Evolutionary conservation across 2,797 vertebrate species (phyloP).

Genomic region (Argentina silus): DNA sequence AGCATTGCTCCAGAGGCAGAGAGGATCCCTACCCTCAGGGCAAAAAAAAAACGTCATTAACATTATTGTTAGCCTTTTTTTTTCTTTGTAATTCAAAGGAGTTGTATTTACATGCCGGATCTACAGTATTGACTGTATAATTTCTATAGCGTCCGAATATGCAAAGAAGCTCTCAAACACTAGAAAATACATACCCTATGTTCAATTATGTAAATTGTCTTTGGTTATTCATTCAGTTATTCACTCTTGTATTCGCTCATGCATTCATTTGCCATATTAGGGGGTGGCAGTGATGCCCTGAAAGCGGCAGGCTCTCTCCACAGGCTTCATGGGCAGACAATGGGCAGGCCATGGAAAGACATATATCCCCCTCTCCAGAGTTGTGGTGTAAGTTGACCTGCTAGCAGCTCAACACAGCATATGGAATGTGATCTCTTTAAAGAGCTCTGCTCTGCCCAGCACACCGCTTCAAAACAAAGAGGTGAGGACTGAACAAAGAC

Average conservation of each 20-base stretch:
- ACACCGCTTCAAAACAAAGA: constrained; percentile 40
- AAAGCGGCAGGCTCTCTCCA: constrained; percentile 65
- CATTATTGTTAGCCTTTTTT: constrained; percentile 76
- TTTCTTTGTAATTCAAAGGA: constrained; percentile 73
- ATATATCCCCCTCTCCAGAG: constrained; percentile 57
- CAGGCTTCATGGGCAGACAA: constrained; percentile 68
- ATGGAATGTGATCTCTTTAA: constrained; percentile 57
- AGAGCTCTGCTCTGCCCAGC: constrained; percentile 45
- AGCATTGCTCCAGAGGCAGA: constrained; percentile 66
- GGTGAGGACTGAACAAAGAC: constrained; percentile 23
- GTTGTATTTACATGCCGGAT: constrained; percentile 80
- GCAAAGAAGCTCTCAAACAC: constrained; percentile 75
- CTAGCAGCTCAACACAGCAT: constrained; percentile 42
- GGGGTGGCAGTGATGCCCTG: constrained; percentile 61
- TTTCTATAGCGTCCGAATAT: constrained; percentile 79
- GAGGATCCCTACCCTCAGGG: constrained; percentile 69
- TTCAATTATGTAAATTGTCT: constrained; percentile 83
- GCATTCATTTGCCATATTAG: constrained; percentile 83
- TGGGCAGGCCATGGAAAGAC: constrained; percentile 43
- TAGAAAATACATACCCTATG: constrained; percentile 75
- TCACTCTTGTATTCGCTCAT: constrained; percentile 77
- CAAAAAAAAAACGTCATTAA: constrained; percentile 77
- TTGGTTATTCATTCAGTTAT: constrained; percentile 82
- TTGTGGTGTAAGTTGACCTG: constrained; percentile 60
- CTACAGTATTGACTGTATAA: constrained; percentile 78